Percentiles rank a stretch among this genome's conserved stretches.
Conservation (phyloP, 2,888 invertebrate species). For the Anthrax anthrax region DNA sequence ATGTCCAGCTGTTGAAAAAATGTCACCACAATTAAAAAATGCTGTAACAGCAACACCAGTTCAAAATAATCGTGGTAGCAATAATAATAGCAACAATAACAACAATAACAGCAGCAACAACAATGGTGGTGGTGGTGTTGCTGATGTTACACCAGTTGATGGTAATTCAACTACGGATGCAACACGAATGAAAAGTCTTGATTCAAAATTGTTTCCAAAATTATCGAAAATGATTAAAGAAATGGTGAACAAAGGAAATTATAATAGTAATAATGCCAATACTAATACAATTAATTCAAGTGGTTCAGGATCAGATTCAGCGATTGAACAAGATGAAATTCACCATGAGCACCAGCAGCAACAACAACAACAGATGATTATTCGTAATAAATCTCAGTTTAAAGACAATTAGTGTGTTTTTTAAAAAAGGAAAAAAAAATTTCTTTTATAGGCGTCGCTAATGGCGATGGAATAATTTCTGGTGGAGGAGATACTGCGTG, state of each 20-base stretch:
- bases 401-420: too few species aligned
- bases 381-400: too few species aligned
- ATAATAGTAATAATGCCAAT: not conserved
- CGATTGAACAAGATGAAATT: not conserved
- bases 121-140: slow-evolving; percentile 8
- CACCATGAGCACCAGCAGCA: not conserved
- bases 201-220: slow-evolving; percentile 72
- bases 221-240: slow-evolving; percentile 45
- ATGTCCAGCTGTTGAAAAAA: slow-evolving; percentile 41
- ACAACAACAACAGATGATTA: not conserved
- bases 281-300: not conserved
- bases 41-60: slow-evolving; percentile 20
- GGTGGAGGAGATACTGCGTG: slow-evolving; percentile 3
- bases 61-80: slow-evolving; percentile 15
- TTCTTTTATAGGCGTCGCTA: slow-evolving; percentile 7
- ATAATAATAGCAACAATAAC: not conserved
- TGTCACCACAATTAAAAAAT: slow-evolving; percentile 25
- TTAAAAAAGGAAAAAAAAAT: too few species aligned
- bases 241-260: slow-evolving; percentile 14
- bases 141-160: not conserved
- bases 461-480: slow-evolving; percentile 3
- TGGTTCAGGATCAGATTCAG: not conserved
- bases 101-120: not conserved
- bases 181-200: slow-evolving; percentile 37
- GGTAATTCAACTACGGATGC: slow-evolving; percentile 13